Evolutionary conservation across 2,113 vertebrate genomes (phyloP).

Genomic region (Cricetomys ansorgei): DNA sequence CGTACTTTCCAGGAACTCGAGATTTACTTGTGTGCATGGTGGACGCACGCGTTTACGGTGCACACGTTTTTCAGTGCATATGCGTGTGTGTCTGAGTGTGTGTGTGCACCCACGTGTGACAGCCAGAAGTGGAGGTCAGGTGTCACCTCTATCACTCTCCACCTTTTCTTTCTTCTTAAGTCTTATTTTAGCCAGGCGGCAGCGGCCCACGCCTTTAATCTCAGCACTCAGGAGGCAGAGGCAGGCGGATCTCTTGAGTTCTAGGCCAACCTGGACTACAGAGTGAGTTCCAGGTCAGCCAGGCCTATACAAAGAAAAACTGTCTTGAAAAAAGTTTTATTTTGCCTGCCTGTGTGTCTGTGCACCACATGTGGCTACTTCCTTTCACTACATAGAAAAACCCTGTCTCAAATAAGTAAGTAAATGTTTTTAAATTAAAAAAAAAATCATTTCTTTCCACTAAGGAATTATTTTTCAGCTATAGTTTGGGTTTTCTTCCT

Average conservation of each 20-base stretch:
- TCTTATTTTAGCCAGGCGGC: no score
- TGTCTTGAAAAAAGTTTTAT: no score
- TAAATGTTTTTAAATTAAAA: neutral
- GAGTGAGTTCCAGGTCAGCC: no score
- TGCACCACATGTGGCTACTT: neutral
- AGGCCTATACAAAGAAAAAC: no score
- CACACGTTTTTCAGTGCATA: neutral
- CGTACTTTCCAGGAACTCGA: slow-evolving; percentile 29
- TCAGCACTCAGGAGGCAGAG: no score
- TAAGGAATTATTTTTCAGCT: neutral
- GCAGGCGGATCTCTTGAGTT: no score
- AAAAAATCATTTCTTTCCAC: neutral
- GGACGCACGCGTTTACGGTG: neutral
- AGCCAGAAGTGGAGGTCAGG: neutral
- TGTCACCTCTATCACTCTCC: no score
- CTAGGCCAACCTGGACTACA: no score
- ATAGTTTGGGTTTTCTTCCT: neutral
- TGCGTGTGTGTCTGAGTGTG: neutral
- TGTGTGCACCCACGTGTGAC: neutral
- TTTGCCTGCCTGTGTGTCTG: neutral
- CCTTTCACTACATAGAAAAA: neutral
- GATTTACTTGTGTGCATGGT: neutral
- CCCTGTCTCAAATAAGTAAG: neutral
- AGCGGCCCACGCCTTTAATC: no score
- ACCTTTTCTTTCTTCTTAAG: neutral